A percentile compares a stretch with the other conserved stretches of the same genome.
Conservation (phyloP, 2,113 vertebrate genomes). For the Peromyscus maniculatus region DNA sequence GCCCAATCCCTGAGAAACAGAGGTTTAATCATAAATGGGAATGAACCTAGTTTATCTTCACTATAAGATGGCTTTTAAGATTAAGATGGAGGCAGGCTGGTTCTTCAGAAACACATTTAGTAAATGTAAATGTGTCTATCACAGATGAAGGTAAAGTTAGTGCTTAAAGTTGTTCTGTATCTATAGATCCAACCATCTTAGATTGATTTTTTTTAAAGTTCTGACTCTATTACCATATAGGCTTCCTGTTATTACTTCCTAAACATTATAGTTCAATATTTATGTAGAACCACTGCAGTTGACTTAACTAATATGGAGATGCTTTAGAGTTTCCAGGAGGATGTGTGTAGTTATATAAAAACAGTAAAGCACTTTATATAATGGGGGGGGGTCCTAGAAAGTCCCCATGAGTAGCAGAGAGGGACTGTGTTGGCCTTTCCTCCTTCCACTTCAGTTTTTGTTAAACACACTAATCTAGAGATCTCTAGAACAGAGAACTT, state of each 20-base stretch:
- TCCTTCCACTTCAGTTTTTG: not conserved
- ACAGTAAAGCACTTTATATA: not conserved
- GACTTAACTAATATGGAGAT: not conserved
- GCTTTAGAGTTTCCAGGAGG: not conserved
- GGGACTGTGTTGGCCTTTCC: not conserved
- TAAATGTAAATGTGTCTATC: slow-evolving; percentile 6
- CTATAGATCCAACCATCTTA: not conserved
- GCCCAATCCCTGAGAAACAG: not conserved
- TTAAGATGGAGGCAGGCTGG: not conserved
- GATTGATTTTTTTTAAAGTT: not conserved
- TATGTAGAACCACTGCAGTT: not conserved
- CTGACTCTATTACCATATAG: not conserved
- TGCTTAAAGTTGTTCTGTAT: not conserved
- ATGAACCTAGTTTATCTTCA: not conserved
- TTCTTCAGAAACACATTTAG: not conserved
- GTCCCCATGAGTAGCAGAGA: not conserved
- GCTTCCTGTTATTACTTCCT: not conserved
- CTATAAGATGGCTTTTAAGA: not conserved
- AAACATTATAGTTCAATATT: not conserved
- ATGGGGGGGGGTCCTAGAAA: not conserved
- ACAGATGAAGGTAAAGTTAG: not conserved
- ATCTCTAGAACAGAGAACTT: slow-evolving; percentile 11
- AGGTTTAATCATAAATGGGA: not conserved
- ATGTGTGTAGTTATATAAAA: not conserved
- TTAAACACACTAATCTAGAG: slow-evolving; percentile 2